Conservation (phyloP, 2,113 vertebrate genomes). For the Gallinago undulata region DNA sequence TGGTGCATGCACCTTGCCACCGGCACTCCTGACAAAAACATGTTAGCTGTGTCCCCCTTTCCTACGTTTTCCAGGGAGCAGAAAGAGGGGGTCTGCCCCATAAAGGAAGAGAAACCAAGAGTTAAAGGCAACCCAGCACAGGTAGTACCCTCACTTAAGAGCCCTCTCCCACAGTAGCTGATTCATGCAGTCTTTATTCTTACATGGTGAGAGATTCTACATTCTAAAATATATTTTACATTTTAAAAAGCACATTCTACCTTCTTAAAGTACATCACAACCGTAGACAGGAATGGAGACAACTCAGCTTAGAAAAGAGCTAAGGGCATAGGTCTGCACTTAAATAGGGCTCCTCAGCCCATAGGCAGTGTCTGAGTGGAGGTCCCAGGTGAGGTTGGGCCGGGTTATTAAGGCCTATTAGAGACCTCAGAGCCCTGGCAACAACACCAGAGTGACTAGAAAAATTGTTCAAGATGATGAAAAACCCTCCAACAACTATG, state of each 20-base stretch:
- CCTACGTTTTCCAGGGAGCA: not conserved
- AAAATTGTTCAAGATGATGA: not conserved
- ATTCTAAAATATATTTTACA: too few relatives aligned
- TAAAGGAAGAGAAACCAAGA: not conserved
- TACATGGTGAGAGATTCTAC: too few relatives aligned
- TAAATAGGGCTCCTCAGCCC: not conserved
- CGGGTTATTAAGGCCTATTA: not conserved
- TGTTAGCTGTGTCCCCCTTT: rapidly evolving
- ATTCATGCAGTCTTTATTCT: too few relatives aligned
- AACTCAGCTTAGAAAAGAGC: not conserved
- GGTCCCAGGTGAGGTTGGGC: not conserved
- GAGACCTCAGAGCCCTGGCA: not conserved
- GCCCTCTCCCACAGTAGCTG: too few relatives aligned
- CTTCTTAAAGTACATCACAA: too few relatives aligned
- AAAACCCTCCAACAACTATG: not conserved
- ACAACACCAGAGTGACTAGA: not conserved
- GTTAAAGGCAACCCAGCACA: not conserved
- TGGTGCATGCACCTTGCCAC: too few relatives aligned
- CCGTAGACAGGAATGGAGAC: rapidly evolving
- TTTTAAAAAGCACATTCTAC: too few relatives aligned
- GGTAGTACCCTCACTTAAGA: rapidly evolving
- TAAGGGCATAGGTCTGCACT: not conserved
- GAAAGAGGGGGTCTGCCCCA: not conserved
- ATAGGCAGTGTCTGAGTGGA: rapidly evolving
- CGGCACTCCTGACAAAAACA: not conserved